Evolutionary conservation across 2,888 invertebrate species (phyloP).

Genomic region (Tenthredo distinguenda): DNA sequence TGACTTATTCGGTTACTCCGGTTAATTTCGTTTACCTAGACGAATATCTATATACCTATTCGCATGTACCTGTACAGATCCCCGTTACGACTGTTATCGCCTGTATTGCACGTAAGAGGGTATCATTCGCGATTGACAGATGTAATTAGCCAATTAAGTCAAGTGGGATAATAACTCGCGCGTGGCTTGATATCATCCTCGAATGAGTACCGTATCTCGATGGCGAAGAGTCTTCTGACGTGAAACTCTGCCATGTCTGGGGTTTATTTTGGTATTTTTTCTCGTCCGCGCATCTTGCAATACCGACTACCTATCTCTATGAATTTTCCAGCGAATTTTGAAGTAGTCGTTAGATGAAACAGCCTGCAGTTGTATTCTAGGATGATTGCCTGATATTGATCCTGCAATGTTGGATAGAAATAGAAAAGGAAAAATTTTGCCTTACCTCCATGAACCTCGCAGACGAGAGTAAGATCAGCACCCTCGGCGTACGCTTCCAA

Average conservation of each 20-base stretch:
- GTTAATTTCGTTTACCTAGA: conserved; percentile 25
- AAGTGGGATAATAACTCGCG: neutral
- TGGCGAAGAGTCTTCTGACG: neutral
- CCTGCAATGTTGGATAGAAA: neutral
- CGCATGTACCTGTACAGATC: neutral
- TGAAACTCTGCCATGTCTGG: neutral
- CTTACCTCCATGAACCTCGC: conserved; percentile 93
- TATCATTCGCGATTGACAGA: neutral
- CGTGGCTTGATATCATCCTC: neutral
- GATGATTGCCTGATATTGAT: neutral
- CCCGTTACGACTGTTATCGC: neutral
- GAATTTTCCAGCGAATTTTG: neutral
- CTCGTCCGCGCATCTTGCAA: neutral
- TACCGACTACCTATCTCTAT: neutral
- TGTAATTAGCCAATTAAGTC: neutral
- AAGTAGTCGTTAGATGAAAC: neutral
- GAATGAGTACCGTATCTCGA: neutral
- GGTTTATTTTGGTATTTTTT: neutral
- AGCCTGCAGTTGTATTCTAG: neutral
- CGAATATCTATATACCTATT: neutral
- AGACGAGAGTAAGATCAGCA: conserved; percentile 89
- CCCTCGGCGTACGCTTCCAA: conserved; percentile 94
- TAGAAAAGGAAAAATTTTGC: conserved; percentile 53
- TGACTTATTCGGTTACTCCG: conserved; percentile 41
- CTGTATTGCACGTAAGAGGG: neutral